phyloP scores from a whole-genome alignment of 1,140 invertebrate genomes.

The Papilio aristodemus region DNA sequence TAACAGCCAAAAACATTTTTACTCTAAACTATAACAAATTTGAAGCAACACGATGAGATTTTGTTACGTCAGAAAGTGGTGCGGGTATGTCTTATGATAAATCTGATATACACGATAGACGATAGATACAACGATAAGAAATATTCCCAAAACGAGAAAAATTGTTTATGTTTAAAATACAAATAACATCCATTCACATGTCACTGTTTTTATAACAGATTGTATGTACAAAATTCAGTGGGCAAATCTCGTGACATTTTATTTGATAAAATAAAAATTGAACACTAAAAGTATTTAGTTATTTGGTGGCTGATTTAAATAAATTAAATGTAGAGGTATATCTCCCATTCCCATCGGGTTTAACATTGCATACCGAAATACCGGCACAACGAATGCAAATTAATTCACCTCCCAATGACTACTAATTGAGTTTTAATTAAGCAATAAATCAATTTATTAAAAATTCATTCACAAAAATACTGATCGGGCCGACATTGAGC shows the following conservation, averaged over 20 bases:
- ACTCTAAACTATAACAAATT: too few species aligned
- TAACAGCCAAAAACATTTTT: too few species aligned
- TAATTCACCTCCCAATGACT: conserved; percentile 29
- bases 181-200: too few species aligned
- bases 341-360: conserved; percentile 1
- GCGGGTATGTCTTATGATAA: too few species aligned
- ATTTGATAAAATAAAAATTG: neutral
- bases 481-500: neutral
- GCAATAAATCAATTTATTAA: conserved; percentile 32
- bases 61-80: too few species aligned
- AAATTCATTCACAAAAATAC: conserved; percentile 30
- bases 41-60: neutral
- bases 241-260: neutral
- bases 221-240: neutral
- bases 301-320: conserved; percentile 13
- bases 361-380: conserved; percentile 17
- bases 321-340: conserved; percentile 15
- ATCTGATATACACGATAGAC: too few species aligned
- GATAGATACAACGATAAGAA: too few species aligned
- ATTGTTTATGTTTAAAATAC: too few species aligned
- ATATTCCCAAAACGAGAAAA: too few species aligned
- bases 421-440: conserved; percentile 33
- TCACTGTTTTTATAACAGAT: conserved; percentile 1
- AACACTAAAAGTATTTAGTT: conserved; percentile 1
- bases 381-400: conserved; percentile 25